These are phyloP conservation scores for Lithobates sylvaticus DNA, from an alignment of 2,797 vertebrate species.

Conservation along the genomic window DNA sequence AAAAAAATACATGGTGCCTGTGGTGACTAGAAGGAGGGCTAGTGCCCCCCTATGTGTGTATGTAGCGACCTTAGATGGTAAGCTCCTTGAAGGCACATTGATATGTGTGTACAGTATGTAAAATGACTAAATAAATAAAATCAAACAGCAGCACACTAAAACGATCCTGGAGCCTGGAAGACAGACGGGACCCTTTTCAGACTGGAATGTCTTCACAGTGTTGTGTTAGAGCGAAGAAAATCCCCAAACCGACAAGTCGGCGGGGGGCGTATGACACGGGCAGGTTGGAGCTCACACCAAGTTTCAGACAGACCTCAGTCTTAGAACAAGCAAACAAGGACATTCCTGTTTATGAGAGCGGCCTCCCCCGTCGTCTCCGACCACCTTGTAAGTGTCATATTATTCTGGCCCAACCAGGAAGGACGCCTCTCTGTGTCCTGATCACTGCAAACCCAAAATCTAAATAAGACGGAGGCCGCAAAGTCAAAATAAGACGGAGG, in stretches of 20 bases:
- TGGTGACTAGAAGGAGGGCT: too few relatives aligned
- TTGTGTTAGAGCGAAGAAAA: not conserved
- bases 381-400: conserved; percentile 42
- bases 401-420: not conserved
- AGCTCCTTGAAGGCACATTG: too few relatives aligned
- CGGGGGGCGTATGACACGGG: not conserved
- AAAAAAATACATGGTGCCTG: too few relatives aligned
- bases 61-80: too few relatives aligned
- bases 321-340: conserved; percentile 39
- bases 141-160: too few relatives aligned
- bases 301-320: not conserved
- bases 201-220: not conserved
- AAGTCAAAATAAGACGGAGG: conserved; percentile 28
- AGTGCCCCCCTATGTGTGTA: too few relatives aligned
- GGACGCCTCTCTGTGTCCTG: not conserved
- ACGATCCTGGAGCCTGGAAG: not conserved
- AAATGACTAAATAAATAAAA: too few relatives aligned
- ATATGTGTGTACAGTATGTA: too few relatives aligned
- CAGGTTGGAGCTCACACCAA: conserved; percentile 17
- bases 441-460: not conserved
- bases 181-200: not conserved
- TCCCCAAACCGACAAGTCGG: conserved; percentile 26
- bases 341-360: conserved; percentile 16
- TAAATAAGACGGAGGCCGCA: conserved; percentile 21
- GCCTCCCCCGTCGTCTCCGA: not conserved